phyloP scores from a whole-genome alignment of 2,797 vertebrate genomes.

The Gymnopithys bicolor region DNA sequence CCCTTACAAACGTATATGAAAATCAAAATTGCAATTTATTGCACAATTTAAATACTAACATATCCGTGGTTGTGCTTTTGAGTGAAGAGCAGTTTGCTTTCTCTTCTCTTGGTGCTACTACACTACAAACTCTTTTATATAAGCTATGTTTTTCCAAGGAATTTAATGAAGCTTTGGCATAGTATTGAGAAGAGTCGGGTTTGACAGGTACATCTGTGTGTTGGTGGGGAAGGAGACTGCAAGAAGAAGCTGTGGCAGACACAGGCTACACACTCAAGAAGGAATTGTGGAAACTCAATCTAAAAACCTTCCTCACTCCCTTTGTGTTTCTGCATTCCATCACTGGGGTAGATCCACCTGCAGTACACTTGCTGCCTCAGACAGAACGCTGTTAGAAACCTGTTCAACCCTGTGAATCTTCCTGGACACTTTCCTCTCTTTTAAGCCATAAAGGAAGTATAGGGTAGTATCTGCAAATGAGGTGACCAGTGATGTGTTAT shows the following conservation, averaged over 20 bases:
- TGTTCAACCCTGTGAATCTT: background rate
- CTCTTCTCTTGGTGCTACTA: background rate
- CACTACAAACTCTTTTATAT: background rate
- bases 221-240: background rate
- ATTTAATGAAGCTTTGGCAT: background rate
- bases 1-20: background rate
- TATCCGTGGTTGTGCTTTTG: background rate
- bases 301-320: background rate
- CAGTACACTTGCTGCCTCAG: background rate
- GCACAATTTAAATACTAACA: background rate
- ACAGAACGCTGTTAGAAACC: background rate
- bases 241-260: background rate
- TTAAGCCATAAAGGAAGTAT: background rate
- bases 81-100: background rate
- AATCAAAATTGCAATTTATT: background rate
- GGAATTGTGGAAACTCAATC: background rate
- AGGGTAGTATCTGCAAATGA: background rate
- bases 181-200: background rate
- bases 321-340: background rate
- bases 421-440: background rate
- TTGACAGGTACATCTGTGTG: background rate
- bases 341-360: background rate
- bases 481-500: background rate
- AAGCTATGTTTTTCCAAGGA: background rate
- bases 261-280: background rate